Evolutionary conservation across 2,888 invertebrate genomes (phyloP).

Genomic region (Lithosia quadra): DNA sequence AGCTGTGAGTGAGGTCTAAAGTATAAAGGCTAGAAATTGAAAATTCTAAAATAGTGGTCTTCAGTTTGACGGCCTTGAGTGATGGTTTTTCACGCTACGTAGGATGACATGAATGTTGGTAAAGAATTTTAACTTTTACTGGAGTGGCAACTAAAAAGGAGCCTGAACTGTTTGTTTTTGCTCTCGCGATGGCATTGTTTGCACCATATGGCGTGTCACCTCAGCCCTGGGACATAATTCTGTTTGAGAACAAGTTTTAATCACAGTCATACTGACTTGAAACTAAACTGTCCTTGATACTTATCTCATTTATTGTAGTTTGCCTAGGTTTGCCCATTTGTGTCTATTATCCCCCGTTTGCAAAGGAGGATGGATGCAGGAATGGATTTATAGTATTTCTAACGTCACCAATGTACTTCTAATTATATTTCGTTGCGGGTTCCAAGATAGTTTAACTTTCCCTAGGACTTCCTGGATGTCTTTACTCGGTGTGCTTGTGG

Average conservation of each 20-base stretch:
- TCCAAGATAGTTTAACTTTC: too few relatives aligned
- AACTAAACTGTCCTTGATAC: not conserved
- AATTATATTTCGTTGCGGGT: too few relatives aligned
- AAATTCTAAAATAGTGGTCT: not conserved
- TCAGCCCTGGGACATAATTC: not conserved
- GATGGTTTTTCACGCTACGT: not conserved
- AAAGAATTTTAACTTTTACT: not conserved
- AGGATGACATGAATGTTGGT: not conserved
- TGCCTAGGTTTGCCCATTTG: too few relatives aligned
- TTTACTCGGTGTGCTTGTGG: too few relatives aligned
- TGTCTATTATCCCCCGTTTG: too few relatives aligned
- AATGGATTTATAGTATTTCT: too few relatives aligned
- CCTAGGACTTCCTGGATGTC: too few relatives aligned
- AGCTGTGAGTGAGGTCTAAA: not conserved
- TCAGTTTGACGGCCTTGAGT: slow-evolving; percentile 1
- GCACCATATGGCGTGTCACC: slow-evolving; percentile 1
- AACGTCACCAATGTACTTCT: too few relatives aligned
- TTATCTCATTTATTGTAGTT: too few relatives aligned
- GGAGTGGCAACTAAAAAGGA: not conserved
- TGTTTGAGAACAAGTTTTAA: not conserved
- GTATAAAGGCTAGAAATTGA: not conserved
- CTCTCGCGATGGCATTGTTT: not conserved
- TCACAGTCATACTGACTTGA: not conserved
- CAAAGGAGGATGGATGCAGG: too few relatives aligned
- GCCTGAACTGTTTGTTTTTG: not conserved